A percentile compares a stretch with the other conserved stretches of the same genome.
phyloP scores from a whole-genome alignment of 2,888 invertebrate species.

The Cosmopolites sordidus region DNA sequence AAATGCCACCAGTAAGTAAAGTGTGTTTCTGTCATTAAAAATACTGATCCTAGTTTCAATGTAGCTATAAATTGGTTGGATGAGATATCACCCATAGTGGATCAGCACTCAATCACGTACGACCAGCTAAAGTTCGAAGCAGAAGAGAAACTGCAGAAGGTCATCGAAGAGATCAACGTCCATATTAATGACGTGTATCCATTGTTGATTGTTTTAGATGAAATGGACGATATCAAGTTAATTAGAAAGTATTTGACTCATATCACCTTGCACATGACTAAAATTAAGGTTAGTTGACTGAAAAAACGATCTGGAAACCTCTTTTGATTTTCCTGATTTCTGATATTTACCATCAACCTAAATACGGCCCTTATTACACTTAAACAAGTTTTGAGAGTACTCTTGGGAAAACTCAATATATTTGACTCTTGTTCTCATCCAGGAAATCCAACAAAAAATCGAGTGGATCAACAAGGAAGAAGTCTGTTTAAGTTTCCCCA shows the following conservation, averaged over 20 bases:
- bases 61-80: conserved; percentile 75
- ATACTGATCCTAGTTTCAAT: no score
- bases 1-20: conserved; percentile 54
- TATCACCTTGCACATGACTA: conserved; percentile 67
- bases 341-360: no score
- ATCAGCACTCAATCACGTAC: conserved; percentile 68
- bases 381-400: no score
- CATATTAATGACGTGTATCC: conserved; percentile 70
- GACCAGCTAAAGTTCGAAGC: conserved; percentile 78
- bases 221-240: conserved; percentile 74
- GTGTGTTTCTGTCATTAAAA: no score
- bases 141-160: conserved; percentile 71
- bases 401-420: no score
- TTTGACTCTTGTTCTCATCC: no score
- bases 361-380: no score
- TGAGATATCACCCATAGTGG: conserved; percentile 74
- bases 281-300: conserved; percentile 55
- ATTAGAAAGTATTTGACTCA: conserved; percentile 74
- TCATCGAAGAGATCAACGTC: conserved; percentile 64
- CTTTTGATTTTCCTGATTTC: no score
- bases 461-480: conserved; percentile 89
- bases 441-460: conserved; percentile 68
- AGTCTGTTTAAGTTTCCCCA: conserved; percentile 76
- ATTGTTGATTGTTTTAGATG: conserved; percentile 71
- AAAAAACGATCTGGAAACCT: no score